These are phyloP conservation scores for Siphamia tubifer DNA, from an alignment of 2,113 vertebrate genomes.

Conservation along the genomic window DNA sequence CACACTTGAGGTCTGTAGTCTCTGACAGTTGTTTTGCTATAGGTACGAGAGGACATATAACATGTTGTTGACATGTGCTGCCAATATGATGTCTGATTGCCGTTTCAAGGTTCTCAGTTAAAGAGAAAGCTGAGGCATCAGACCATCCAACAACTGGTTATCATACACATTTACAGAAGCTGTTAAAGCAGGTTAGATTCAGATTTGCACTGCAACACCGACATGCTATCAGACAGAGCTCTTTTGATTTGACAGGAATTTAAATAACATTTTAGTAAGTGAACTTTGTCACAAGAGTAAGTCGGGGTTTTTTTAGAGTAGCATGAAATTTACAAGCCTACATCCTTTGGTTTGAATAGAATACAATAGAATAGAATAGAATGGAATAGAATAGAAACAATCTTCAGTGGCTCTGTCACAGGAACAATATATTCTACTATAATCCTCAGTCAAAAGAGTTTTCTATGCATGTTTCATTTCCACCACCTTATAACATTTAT, in stretches of 20 bases:
- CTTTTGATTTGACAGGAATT: conserved; percentile 7
- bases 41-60: conserved; percentile 45
- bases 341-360: no score
- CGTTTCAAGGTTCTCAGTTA: conserved; percentile 13
- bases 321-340: background rate
- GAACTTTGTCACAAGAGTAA: background rate
- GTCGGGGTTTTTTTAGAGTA: no score
- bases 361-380: no score
- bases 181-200: conserved; percentile 48
- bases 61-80: conserved; percentile 58
- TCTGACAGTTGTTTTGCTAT: conserved; percentile 25
- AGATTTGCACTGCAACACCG: conserved; percentile 15
- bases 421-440: no score
- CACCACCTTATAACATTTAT: no score
- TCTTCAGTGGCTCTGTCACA: no score
- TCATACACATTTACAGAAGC: conserved; percentile 41
- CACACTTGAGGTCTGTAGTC: conserved; percentile 58
- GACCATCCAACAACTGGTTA: conserved; percentile 40
- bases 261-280: conserved; percentile 3
- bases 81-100: conserved; percentile 35
- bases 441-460: no score
- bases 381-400: no score
- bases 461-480: no score
- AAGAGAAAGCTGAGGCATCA: conserved; percentile 20
- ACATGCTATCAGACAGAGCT: background rate